Evolutionary conservation across 2,113 vertebrate species (phyloP).

Genomic region (Sinocyclocheilus anshuiensis): DNA sequence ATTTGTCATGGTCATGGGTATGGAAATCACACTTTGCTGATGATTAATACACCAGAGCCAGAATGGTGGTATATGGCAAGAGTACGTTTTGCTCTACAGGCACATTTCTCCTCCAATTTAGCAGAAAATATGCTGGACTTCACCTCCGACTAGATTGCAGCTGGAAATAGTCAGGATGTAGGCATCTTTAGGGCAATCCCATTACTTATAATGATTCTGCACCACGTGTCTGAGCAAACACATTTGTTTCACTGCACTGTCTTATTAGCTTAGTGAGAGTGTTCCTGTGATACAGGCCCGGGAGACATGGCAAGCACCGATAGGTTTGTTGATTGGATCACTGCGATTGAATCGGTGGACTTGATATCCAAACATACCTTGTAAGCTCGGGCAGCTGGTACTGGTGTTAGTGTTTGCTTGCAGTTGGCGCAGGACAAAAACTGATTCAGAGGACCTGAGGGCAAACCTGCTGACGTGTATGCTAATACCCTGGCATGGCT

Average conservation of each 20-base stretch:
- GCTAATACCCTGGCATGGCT: conserved; percentile 5
- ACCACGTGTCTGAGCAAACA: conserved; percentile 72
- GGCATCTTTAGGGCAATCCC: conserved; percentile 70
- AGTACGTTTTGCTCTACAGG: conserved; percentile 56
- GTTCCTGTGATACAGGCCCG: conserved; percentile 64
- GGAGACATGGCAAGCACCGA: conserved; percentile 53
- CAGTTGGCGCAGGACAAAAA: conserved; percentile 11
- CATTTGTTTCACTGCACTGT: conserved; percentile 67
- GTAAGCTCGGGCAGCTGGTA: conserved; percentile 32
- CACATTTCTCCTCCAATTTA: conserved; percentile 72
- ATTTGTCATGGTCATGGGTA: conserved; percentile 64
- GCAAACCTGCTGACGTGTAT: conserved; percentile 21
- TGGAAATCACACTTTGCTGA: conserved; percentile 68
- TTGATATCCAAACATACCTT: conserved; percentile 52
- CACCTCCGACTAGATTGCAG: conserved; percentile 68
- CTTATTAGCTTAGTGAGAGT: conserved; percentile 64
- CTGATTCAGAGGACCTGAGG: conserved; percentile 2
- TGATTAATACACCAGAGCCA: conserved; percentile 54
- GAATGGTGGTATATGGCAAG: conserved; percentile 36
- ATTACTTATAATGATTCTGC: conserved; percentile 75
- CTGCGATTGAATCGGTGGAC: conserved; percentile 59
- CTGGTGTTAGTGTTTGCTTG: conserved; percentile 10
- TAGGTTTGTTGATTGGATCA: conserved; percentile 54
- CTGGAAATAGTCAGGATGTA: conserved; percentile 76
- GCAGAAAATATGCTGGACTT: conserved; percentile 73